These are phyloP conservation scores for Atrichornis clamosus DNA, from an alignment of 2,113 vertebrate genomes.

Conservation along the genomic window DNA sequence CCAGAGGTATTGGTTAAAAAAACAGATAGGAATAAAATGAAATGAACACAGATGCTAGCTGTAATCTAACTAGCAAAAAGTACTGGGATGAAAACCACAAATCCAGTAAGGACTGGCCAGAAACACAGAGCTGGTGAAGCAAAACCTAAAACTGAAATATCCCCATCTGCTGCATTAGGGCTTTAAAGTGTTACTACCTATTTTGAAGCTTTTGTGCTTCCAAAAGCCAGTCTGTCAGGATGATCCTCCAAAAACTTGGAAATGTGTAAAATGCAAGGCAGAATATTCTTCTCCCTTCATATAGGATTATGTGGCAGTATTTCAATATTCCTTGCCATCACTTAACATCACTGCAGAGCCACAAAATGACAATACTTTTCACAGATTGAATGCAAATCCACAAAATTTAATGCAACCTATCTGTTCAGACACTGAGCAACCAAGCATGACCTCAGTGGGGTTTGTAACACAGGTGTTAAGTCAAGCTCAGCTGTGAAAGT, in stretches of 20 bases:
- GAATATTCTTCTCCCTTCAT: not conserved
- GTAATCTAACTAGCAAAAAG: not conserved
- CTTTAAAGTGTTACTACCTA: not conserved
- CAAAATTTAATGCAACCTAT: not conserved
- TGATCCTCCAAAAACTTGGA: not conserved
- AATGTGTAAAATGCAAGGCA: fast-evolving
- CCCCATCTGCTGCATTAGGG: not conserved
- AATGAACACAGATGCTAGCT: not conserved
- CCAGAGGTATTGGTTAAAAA: not conserved
- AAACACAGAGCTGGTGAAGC: not conserved
- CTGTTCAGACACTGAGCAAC: not conserved
- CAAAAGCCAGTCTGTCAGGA: not conserved
- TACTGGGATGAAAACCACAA: not conserved
- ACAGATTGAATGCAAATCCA: not conserved
- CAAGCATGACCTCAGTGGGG: not conserved
- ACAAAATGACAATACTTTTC: not conserved
- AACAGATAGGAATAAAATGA: not conserved
- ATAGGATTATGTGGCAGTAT: not conserved
- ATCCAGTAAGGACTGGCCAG: not conserved
- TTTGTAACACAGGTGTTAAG: not conserved
- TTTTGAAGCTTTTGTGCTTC: not conserved
- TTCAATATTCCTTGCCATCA: not conserved
- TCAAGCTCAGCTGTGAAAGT: not conserved
- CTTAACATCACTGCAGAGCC: not conserved
- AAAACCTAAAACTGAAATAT: not conserved